Conservation (phyloP, 2,888 invertebrate species). For the Zele albiditarsus region DNA sequence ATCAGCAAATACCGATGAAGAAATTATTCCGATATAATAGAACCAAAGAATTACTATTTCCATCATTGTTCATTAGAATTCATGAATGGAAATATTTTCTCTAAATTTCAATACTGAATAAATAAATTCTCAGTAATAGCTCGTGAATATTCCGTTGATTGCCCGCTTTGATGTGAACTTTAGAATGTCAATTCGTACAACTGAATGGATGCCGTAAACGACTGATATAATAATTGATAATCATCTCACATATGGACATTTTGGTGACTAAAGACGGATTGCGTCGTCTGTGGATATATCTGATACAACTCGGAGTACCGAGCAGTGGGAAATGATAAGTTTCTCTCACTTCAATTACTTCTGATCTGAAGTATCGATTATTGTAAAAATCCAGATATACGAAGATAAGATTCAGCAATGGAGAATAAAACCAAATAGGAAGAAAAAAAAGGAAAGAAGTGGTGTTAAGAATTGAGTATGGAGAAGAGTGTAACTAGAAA, state of each 20-base stretch:
- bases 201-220: neutral
- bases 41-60: slow-evolving; percentile 2
- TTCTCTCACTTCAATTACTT: too few relatives aligned
- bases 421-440: neutral
- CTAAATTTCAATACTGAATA: neutral
- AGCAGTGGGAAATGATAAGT: neutral
- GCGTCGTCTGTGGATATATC: neutral
- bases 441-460: too few relatives aligned
- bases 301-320: neutral
- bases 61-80: neutral
- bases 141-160: neutral
- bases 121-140: too few relatives aligned
- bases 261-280: neutral
- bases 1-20: slow-evolving; percentile 32
- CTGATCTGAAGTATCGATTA: too few relatives aligned
- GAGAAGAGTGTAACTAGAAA: neutral
- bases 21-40: slow-evolving; percentile 23
- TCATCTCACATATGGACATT: neutral
- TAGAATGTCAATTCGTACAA: neutral
- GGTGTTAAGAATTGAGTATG: neutral
- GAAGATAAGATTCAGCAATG: neutral
- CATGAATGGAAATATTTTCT: neutral
- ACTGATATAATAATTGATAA: neutral
- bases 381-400: neutral
- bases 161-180: neutral